These are phyloP conservation scores for Chrysomela aeneicollis DNA, from an alignment of 2,888 invertebrate species.

Conservation along the genomic window DNA sequence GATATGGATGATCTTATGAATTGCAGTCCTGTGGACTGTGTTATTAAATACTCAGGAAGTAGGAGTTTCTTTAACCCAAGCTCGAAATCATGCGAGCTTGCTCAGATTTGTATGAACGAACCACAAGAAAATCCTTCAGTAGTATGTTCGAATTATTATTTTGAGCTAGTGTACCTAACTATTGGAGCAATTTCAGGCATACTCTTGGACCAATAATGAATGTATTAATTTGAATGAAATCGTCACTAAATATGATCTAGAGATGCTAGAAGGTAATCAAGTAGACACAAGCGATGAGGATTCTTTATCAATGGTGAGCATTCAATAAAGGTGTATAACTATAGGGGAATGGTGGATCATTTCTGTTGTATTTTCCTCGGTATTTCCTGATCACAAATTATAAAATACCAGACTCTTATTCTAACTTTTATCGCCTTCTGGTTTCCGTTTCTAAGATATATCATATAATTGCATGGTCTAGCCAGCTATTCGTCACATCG, in stretches of 20 bases:
- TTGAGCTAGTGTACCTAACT: not conserved
- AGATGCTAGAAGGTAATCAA: slow-evolving; percentile 45
- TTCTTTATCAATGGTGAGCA: slow-evolving; percentile 21
- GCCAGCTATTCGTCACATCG: too few species aligned
- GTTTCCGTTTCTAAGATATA: too few species aligned
- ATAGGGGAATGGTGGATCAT: too few species aligned
- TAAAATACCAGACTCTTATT: too few species aligned
- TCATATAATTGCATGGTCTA: too few species aligned
- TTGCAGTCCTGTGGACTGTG: slow-evolving; percentile 65
- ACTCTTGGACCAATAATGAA: slow-evolving; percentile 58
- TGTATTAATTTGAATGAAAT: slow-evolving; percentile 58
- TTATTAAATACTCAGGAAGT: slow-evolving; percentile 65
- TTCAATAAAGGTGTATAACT: too few species aligned
- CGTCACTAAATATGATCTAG: slow-evolving; percentile 52
- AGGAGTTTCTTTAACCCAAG: slow-evolving; percentile 63
- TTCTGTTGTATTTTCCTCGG: too few species aligned
- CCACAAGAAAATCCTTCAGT: slow-evolving; percentile 42
- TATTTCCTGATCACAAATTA: too few species aligned
- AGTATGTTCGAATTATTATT: slow-evolving; percentile 6
- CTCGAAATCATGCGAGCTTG: slow-evolving; percentile 55
- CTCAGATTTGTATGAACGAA: slow-evolving; percentile 55
- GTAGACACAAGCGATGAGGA: slow-evolving; percentile 23
- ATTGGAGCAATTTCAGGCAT: slow-evolving; percentile 49
- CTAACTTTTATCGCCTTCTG: too few species aligned
- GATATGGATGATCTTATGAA: slow-evolving; percentile 63